These are phyloP conservation scores for Drymodes brunneopygia DNA, from an alignment of 2,113 vertebrate species.

Conservation along the genomic window DNA sequence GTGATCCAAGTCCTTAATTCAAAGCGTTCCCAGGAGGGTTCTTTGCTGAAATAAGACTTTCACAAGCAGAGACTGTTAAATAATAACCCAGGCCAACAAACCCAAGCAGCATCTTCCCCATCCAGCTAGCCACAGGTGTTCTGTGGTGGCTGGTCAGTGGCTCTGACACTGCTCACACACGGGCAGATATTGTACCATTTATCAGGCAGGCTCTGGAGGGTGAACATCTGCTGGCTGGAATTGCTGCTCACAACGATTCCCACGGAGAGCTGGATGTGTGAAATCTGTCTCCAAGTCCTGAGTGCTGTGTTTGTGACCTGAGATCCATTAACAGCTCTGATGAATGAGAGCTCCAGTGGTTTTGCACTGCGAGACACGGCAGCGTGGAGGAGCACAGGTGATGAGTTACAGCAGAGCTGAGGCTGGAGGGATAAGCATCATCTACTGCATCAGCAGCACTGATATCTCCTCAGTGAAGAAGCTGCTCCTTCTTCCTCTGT, in stretches of 20 bases:
- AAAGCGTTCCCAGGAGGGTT: not conserved
- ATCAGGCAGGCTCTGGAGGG: not conserved
- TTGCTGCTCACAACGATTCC: not conserved
- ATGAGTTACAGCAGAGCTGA: not conserved
- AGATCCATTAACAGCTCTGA: conserved; percentile 1
- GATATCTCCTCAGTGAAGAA: not conserved
- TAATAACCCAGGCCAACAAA: not conserved
- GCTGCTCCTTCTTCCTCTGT: not conserved
- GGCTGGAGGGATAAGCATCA: not conserved
- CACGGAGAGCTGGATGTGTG: not conserved
- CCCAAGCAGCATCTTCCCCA: not conserved
- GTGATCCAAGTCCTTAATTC: not conserved
- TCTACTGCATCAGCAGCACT: not conserved
- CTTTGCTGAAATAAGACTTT: not conserved
- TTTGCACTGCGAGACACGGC: accelerated
- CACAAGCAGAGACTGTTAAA: not conserved
- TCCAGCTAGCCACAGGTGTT: not conserved
- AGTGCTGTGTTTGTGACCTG: not conserved
- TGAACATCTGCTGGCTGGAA: not conserved
- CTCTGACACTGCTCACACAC: not conserved
- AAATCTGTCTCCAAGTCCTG: not conserved
- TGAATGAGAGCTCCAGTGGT: not conserved
- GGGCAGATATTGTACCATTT: not conserved
- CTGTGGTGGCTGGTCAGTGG: not conserved
- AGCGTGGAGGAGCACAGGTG: not conserved